phyloP scores from a whole-genome alignment of 2,888 invertebrate species.

The Eristalis arbustorum region DNA sequence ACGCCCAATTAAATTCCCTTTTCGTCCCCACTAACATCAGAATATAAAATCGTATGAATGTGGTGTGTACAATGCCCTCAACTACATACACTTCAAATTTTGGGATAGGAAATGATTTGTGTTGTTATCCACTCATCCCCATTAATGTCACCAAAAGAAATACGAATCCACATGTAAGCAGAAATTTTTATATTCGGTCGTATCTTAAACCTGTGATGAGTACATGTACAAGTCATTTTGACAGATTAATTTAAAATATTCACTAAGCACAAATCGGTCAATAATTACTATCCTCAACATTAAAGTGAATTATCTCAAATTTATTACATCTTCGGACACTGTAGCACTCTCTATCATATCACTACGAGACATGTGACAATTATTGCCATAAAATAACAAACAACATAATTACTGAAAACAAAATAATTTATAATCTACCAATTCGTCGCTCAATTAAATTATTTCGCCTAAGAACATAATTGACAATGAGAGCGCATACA shows the following conservation, averaged over 20 bases:
- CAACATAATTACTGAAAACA: conserved; percentile 43
- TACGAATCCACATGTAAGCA: too few relatives aligned
- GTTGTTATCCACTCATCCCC: not conserved
- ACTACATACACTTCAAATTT: not conserved
- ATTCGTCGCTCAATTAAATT: conserved; percentile 60
- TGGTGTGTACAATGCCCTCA: not conserved
- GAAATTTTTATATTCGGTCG: too few relatives aligned
- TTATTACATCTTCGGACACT: not conserved
- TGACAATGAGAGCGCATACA: conserved; percentile 51
- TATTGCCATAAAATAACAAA: conserved; percentile 30
- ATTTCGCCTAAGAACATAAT: conserved; percentile 58
- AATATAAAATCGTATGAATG: not conserved
- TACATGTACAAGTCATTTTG: not conserved
- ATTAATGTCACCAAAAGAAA: too few relatives aligned
- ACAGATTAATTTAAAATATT: conserved; percentile 45
- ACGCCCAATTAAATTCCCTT: conserved; percentile 55
- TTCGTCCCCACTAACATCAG: not conserved
- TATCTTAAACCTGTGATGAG: not conserved
- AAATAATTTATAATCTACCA: conserved; percentile 20
- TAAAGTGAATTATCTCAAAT: not conserved
- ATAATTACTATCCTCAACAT: not conserved
- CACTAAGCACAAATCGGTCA: conserved; percentile 11
- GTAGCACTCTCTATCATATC: conserved; percentile 51
- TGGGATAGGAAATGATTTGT: not conserved
- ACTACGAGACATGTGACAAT: conserved; percentile 38